Conservation (phyloP, 1,140 invertebrate genomes). For the Yoshiicerus persimilis region DNA sequence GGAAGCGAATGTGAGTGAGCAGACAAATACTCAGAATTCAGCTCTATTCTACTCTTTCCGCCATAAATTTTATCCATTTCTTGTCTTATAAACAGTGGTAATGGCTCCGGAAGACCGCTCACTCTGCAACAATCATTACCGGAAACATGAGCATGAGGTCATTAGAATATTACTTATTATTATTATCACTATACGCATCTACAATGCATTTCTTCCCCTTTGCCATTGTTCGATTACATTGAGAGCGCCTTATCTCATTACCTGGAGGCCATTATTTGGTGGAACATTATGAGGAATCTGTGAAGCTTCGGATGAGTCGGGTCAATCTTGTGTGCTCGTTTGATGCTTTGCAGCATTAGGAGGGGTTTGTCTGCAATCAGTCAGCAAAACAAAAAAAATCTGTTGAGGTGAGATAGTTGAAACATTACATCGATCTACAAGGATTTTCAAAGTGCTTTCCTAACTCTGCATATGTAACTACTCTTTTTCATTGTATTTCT, state of each 20-base stretch:
- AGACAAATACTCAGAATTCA: conserved; percentile 2
- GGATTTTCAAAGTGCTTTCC: not conserved
- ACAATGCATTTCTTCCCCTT: not conserved
- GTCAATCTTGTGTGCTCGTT: conserved; percentile 75
- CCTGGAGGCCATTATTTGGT: conserved; percentile 59
- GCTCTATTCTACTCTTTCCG: not conserved
- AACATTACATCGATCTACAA: not conserved
- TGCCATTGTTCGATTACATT: not conserved
- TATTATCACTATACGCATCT: not conserved
- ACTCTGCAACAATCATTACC: conserved; percentile 29
- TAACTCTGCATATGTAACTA: not conserved
- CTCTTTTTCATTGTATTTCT: not conserved
- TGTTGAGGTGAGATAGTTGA: not conserved
- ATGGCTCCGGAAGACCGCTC: conserved; percentile 50
- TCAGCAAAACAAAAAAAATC: not conserved
- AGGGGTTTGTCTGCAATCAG: conserved; percentile 67
- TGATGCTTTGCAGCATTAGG: conserved; percentile 87
- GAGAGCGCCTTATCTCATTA: not conserved
- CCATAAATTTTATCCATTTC: conserved; percentile 52
- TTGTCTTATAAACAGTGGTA: conserved; percentile 55
- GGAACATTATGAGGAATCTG: conserved; percentile 77
- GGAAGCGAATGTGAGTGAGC: not conserved
- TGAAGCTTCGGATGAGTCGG: conserved; percentile 76
- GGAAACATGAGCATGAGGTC: conserved; percentile 15
- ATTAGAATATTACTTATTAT: conserved; percentile 9